phyloP scores from a whole-genome alignment of 1,140 invertebrate genomes.

The Drosophila simulans region DNA sequence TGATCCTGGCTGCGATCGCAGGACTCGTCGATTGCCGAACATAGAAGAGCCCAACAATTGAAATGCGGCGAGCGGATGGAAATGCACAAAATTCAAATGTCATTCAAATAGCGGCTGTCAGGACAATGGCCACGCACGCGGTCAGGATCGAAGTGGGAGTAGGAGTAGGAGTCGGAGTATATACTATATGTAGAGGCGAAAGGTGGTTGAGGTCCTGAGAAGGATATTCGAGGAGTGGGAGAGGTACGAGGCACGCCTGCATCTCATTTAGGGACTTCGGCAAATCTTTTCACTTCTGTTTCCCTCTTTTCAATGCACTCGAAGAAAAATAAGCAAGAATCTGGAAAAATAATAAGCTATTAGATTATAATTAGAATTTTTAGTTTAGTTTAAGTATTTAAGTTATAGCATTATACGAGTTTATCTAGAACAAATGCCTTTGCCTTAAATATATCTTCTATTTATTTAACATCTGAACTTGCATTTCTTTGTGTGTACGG shows the following conservation, averaged over 20 bases:
- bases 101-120: constrained; percentile 73
- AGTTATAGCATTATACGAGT: too few species aligned
- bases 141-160: constrained; percentile 39
- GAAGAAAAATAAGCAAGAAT: background rate
- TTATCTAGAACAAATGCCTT: too few species aligned
- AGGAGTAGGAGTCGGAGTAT: constrained; percentile 4
- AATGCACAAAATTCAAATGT: constrained; percentile 72
- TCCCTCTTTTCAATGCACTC: constrained; percentile 37
- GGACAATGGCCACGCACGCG: constrained; percentile 70
- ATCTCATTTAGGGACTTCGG: constrained; percentile 60
- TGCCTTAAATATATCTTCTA: too few species aligned
- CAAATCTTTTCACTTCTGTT: constrained; percentile 38
- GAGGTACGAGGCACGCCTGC: constrained; percentile 59
- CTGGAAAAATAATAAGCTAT: too few species aligned
- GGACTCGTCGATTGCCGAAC: constrained; percentile 43
- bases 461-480: too few species aligned
- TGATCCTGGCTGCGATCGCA: constrained; percentile 51
- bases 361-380: too few species aligned
- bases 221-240: constrained; percentile 14
- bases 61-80: constrained; percentile 40
- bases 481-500: constrained; percentile 46
- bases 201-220: constrained; percentile 35
- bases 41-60: constrained; percentile 44
- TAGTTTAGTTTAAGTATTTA: too few species aligned
- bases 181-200: constrained; percentile 8